Evolutionary conservation across 2,888 invertebrate genomes (phyloP), one percentile per base, ranked within the genome.

Genomic region (Altica lythri): DNA sequence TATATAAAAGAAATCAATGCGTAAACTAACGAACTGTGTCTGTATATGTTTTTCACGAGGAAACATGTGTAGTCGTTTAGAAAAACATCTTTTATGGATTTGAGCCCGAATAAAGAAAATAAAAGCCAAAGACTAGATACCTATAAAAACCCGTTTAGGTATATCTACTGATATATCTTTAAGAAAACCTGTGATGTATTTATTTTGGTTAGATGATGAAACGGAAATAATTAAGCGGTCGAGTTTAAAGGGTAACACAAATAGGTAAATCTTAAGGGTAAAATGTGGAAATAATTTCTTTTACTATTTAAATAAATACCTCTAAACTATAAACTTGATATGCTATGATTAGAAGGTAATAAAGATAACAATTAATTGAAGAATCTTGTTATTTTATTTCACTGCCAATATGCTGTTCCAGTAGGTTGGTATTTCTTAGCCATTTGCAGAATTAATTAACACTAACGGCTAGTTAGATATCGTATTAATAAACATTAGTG

Each of bases 11-110:
- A 55, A 59, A 61, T 40, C 55, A 53, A 56, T 59, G 61, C 59
- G 61, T 61, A 47, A 61, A 59, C 58, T 58, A 61, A 59, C 61
- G 58, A 59, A 54, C 52, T 58, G 44, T 56, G 61, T 55, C 44
- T 54, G 53, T 49, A 46, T 54, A 53, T 56, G 44, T 58, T 58
- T 57, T 61, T 61, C 53, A 51, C 52, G 16, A 40, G 57, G 54
- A 55, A 59, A 61, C 61, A 59, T 59, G 61, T 61, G 59, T 61
- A 61, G 54, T 59, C 61, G 45, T 56, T 58, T 60, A 60, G 57
- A 60, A 60, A 45, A 60, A 60, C 60, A 57, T 60, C 48, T 57
- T 60, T 60, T 61, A 59, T 61, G 58, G 61, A 59, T 57, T 45
- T 38, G 16, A 38, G 46, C 27, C 32, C 17, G 42, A 37, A 51